Percentiles rank a stretch among this genome's conserved stretches.
These are phyloP conservation scores for Eufriesea mexicana DNA, from an alignment of 1,140 invertebrate genomes.

Conservation along the genomic window DNA sequence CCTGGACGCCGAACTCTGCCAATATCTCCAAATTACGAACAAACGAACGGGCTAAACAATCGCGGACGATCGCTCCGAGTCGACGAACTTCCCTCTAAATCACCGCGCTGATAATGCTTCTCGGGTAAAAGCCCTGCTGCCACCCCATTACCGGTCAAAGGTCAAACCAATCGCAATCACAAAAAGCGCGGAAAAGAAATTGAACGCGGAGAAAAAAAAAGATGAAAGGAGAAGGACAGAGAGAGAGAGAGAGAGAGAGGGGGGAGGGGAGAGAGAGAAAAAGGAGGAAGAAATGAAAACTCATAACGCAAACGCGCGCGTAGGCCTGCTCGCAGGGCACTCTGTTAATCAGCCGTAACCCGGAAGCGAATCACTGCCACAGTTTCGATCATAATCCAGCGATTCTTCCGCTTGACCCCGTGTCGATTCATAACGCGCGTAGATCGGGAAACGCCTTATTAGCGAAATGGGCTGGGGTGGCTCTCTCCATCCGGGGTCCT, in stretches of 20 bases:
- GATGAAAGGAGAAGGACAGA: too few species aligned
- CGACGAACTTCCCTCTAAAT: slow-evolving; percentile 6
- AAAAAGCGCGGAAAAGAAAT: neutral
- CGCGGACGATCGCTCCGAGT: neutral
- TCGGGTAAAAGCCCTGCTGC: neutral
- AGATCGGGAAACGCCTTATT: slow-evolving; percentile 72
- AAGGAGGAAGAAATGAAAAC: neutral
- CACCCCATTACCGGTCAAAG: slow-evolving; percentile 46
- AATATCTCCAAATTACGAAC: neutral
- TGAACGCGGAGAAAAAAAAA: neutral
- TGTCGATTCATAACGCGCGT: slow-evolving; percentile 40
- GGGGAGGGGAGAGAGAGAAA: too few species aligned
- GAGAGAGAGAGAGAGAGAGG: too few species aligned
- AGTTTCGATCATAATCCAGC: slow-evolving; percentile 33
- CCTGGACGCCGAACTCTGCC: neutral
- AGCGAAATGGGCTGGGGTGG: slow-evolving; percentile 68
- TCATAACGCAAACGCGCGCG: slow-evolving; percentile 13
- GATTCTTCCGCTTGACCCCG: slow-evolving; percentile 50
- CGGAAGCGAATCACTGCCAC: slow-evolving; percentile 38
- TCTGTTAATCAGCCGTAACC: slow-evolving; percentile 37
- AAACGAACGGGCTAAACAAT: neutral
- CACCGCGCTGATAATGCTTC: neutral
- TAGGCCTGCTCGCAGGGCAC: neutral
- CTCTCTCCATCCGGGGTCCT: slow-evolving; percentile 40
- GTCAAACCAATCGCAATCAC: slow-evolving; percentile 26